Percentiles rank a stretch among this genome's conserved stretches.
Conservation (phyloP, 1,140 invertebrate genomes). For the Leptinotarsa defecta region DNA sequence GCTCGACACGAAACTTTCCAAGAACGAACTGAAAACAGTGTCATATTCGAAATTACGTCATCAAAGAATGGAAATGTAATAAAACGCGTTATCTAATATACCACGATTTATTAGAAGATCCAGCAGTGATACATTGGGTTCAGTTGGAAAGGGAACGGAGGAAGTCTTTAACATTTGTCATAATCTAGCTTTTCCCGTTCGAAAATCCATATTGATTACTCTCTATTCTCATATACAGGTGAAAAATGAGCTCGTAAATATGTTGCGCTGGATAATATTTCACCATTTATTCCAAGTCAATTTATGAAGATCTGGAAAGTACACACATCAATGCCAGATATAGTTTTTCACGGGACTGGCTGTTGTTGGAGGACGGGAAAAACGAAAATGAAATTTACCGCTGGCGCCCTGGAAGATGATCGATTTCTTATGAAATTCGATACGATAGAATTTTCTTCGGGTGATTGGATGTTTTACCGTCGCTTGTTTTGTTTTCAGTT, state of each 20-base stretch:
- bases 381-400: not conserved
- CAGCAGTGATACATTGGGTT: conserved; percentile 13
- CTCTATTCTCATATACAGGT: conserved; percentile 16
- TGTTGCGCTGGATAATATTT: conserved; percentile 22
- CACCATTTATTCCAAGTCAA: conserved; percentile 20
- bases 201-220: conserved; percentile 26
- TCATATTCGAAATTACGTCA: conserved; percentile 1
- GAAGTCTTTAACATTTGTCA: conserved; percentile 21
- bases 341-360: conserved; percentile 1
- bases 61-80: not conserved
- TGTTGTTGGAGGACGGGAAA: not conserved
- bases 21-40: not conserved
- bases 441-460: no score
- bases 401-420: not conserved
- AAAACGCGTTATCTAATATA: conserved; percentile 9
- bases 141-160: not conserved
- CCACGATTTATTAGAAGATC: conserved; percentile 17
- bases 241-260: conserved; percentile 26
- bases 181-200: conserved; percentile 22
- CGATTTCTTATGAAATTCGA: no score
- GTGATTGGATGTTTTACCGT: no score
- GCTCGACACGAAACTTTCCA: not conserved
- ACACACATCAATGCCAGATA: conserved; percentile 23
- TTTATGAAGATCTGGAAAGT: conserved; percentile 19
- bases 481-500: no score